These are phyloP conservation scores for Amorpha juglandis DNA, from an alignment of 2,888 invertebrate genomes.

Conservation along the genomic window DNA sequence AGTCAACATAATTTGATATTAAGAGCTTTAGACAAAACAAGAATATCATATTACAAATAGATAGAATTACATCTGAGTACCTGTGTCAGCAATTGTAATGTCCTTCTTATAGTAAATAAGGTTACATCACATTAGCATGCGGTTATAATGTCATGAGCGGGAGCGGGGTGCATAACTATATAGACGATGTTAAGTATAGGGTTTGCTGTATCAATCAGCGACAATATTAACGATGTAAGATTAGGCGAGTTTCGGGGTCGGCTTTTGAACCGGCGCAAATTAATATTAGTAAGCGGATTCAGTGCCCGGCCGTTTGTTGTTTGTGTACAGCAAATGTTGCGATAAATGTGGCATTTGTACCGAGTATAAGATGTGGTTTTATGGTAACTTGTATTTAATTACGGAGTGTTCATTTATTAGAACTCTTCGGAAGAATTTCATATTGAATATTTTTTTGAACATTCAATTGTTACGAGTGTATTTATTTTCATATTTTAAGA, in stretches of 20 bases:
- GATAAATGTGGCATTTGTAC: not conserved
- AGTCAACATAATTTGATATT: too few species aligned
- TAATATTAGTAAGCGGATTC: conserved; percentile 22
- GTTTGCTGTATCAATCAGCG: conserved; percentile 24
- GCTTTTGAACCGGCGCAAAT: conserved; percentile 24
- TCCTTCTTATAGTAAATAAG: too few species aligned
- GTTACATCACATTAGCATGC: too few species aligned
- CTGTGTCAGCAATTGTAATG: too few species aligned
- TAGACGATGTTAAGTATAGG: not conserved
- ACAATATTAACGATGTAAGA: conserved; percentile 26
- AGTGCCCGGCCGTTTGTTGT: not conserved
- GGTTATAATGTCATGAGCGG: too few species aligned
- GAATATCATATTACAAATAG: too few species aligned
- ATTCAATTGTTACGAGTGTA: too few species aligned
- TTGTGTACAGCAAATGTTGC: not conserved
- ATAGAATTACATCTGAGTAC: too few species aligned
- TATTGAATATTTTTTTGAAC: not conserved
- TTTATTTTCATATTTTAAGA: too few species aligned
- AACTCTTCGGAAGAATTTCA: not conserved
- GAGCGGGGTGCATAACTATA: too few species aligned
- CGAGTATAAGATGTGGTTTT: not conserved
- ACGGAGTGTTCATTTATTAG: not conserved
- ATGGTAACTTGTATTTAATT: not conserved
- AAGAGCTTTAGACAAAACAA: too few species aligned
- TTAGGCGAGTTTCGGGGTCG: conserved; percentile 7